Conservation (phyloP, 37 sponge, comb jelly and placozoan species). For the Ianthella basta region DNA sequence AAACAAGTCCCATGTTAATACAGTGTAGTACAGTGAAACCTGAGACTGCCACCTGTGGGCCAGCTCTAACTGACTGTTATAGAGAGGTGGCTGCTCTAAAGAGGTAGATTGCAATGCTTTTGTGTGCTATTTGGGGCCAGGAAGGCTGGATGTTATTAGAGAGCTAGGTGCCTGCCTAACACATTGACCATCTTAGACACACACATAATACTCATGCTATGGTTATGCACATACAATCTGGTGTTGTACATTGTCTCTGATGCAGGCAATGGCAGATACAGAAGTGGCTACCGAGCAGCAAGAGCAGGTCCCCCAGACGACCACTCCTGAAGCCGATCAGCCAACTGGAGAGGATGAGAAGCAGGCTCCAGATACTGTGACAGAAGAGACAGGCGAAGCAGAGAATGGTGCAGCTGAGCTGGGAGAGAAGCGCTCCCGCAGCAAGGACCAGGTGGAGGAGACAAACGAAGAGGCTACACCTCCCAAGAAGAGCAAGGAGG, state of each 20-base stretch:
- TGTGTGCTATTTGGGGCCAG: too few species aligned
- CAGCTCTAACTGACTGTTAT: too few species aligned
- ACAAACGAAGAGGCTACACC: neutral
- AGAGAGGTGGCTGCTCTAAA: too few species aligned
- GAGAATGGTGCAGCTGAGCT: neutral
- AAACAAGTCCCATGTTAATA: too few species aligned
- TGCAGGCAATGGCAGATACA: neutral
- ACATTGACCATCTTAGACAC: too few species aligned
- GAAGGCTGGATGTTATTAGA: too few species aligned
- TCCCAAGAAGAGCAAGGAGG: slow-evolving; percentile 28
- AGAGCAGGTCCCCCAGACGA: neutral
- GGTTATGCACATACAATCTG: too few species aligned
- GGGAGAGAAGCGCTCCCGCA: slow-evolving; percentile 22
- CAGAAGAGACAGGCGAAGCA: neutral
- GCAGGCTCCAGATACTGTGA: neutral
- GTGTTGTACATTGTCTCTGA: neutral
- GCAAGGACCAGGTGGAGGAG: slow-evolving; percentile 20
- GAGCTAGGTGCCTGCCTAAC: too few species aligned
- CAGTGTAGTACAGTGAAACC: too few species aligned
- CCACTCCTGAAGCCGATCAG: neutral
- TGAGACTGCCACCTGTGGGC: too few species aligned
- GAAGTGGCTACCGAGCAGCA: neutral
- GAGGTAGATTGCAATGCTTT: too few species aligned
- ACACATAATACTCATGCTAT: too few species aligned
- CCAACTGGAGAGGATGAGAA: neutral